Evolutionary conservation across 2,797 vertebrate genomes (phyloP).

Genomic region (Tokudaia tokunoshimensis): DNA sequence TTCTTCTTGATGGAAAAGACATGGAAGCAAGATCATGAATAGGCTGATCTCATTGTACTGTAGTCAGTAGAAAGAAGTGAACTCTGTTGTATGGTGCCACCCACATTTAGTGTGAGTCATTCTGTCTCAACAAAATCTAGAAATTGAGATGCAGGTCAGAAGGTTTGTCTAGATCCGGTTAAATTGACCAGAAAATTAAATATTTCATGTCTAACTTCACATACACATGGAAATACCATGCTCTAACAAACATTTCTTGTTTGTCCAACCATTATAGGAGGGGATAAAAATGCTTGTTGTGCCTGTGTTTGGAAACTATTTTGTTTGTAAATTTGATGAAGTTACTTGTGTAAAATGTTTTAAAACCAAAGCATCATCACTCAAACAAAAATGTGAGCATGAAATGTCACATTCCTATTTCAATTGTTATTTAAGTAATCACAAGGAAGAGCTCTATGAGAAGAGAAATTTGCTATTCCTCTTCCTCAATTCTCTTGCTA

Average conservation of each 20-base stretch:
- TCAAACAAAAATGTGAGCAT: neutral
- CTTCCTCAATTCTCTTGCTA: neutral
- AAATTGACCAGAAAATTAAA: neutral
- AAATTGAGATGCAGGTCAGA: too few species aligned
- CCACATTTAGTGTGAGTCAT: neutral
- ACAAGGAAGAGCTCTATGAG: neutral
- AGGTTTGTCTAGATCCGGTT: neutral
- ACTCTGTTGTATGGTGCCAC: neutral
- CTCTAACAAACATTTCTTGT: neutral
- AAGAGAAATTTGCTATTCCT: neutral
- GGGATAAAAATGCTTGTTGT: neutral
- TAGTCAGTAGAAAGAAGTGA: neutral
- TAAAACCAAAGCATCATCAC: constrained; percentile 10
- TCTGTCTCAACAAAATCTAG: neutral
- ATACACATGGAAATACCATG: neutral
- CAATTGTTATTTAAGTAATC: neutral
- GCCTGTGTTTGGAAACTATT: neutral
- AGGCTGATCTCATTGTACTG: neutral
- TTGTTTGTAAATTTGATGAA: neutral
- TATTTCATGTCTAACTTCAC: neutral
- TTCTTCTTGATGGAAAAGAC: neutral
- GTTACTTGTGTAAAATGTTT: neutral
- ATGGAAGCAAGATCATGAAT: too few species aligned
- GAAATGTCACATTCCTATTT: neutral
- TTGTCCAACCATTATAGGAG: neutral